Conservation (phyloP, 2,113 vertebrate genomes). For the Carassius gibelio region DNA sequence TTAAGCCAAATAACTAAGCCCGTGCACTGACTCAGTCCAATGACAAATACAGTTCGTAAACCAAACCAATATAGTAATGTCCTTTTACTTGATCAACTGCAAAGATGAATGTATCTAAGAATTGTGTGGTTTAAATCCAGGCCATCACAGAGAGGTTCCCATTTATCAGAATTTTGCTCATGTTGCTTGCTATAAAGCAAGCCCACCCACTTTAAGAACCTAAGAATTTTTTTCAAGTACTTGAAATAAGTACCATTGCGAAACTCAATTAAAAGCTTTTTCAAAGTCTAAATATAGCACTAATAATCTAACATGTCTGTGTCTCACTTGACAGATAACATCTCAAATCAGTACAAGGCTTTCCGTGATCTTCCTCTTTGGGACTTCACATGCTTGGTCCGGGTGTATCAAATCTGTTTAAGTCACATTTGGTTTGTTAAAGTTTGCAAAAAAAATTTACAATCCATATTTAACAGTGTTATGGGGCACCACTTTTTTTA, state of each 20-base stretch:
- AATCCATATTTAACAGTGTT: constrained; percentile 35
- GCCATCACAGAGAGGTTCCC: background rate
- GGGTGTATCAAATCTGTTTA: background rate
- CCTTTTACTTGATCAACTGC: too few species aligned
- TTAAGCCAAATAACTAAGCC: too few species aligned
- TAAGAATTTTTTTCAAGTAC: background rate
- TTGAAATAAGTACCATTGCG: background rate
- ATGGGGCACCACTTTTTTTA: constrained; percentile 44
- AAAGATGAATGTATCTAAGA: too few species aligned
- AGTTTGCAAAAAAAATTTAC: constrained; percentile 43
- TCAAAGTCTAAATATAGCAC: background rate
- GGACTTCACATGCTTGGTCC: background rate
- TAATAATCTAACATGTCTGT: background rate
- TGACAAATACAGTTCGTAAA: too few species aligned
- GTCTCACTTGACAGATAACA: background rate
- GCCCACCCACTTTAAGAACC: background rate
- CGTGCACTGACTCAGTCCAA: too few species aligned
- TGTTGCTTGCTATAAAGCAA: background rate
- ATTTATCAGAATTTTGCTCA: background rate
- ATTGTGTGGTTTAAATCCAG: too few species aligned
- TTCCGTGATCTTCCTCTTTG: background rate
- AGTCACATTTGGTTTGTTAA: background rate
- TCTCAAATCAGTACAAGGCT: background rate
- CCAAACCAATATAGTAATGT: too few species aligned
- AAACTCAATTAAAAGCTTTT: background rate